Conservation (phyloP, 2,888 invertebrate genomes). For the Pyralis farinalis region DNA sequence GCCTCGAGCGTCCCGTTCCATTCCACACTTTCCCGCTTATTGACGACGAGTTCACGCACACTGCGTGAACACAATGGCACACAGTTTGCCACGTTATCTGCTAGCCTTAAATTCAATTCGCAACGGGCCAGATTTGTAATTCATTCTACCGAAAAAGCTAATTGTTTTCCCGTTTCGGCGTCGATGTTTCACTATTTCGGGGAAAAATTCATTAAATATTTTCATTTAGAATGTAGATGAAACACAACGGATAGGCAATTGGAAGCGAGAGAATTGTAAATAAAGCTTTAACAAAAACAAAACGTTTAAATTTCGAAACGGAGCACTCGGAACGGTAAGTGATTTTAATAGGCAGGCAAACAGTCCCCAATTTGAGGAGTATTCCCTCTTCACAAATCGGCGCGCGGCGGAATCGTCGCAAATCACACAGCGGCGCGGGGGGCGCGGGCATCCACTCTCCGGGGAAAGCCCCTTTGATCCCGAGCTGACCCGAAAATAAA, state of each 20-base stretch:
- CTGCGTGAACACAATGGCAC: constrained; percentile 47
- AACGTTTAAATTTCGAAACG: constrained; percentile 40
- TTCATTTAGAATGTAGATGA: background rate
- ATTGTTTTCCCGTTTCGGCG: constrained; percentile 12
- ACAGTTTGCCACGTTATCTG: constrained; percentile 36
- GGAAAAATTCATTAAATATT: background rate
- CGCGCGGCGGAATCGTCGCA: constrained; percentile 70
- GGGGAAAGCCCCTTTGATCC: constrained; percentile 79
- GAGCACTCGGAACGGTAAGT: constrained; percentile 59
- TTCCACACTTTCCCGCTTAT: constrained; percentile 32
- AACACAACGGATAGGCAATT: constrained; percentile 16
- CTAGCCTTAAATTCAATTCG: constrained; percentile 33
- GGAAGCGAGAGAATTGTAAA: constrained; percentile 33
- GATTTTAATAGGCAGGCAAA: constrained; percentile 76
- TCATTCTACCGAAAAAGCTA: constrained; percentile 16
- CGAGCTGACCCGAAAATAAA: constrained; percentile 80
- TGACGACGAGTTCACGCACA: constrained; percentile 52
- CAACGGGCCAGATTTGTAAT: constrained; percentile 17
- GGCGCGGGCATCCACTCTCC: constrained; percentile 44
- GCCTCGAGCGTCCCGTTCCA: constrained; percentile 36
- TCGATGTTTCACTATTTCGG: background rate
- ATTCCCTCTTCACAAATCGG: constrained; percentile 78
- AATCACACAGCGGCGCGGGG: constrained; percentile 65
- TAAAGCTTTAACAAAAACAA: constrained; percentile 42
- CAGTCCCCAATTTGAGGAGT: constrained; percentile 70